Conservation (phyloP, 2,797 vertebrate species). For the Hafferia zeledoni region DNA sequence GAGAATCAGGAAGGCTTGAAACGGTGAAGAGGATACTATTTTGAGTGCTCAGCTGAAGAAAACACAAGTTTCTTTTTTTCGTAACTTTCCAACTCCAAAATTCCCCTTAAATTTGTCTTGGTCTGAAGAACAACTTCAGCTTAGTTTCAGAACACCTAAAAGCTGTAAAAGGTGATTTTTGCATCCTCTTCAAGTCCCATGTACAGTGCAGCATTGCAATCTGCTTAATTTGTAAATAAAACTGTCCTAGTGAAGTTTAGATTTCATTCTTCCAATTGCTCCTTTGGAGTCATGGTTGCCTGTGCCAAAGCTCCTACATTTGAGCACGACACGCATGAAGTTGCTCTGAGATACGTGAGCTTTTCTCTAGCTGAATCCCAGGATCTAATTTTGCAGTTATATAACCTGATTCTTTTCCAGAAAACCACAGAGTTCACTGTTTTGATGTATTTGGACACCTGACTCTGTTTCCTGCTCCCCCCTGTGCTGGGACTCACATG, state of each 20-base stretch:
- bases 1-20: neutral
- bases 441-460: conserved; percentile 33
- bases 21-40: neutral
- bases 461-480: conserved; percentile 24
- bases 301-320: rapidly evolving
- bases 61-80: neutral
- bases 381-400: neutral
- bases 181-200: neutral
- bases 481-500: neutral
- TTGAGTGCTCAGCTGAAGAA: neutral
- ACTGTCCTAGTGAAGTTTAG: neutral
- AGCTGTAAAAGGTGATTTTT: neutral
- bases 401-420: conserved; percentile 4
- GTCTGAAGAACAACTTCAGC: neutral
- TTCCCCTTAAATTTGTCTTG: neutral
- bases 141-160: neutral
- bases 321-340: neutral
- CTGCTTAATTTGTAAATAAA: neutral
- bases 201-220: neutral
- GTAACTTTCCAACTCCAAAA: neutral
- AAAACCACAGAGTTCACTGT: neutral
- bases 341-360: rapidly evolving
- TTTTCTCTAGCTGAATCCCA: neutral
- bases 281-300: neutral
- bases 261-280: neutral